A percentile compares a stretch with the other conserved stretches of the same genome.
Evolutionary conservation across 2,113 vertebrate genomes (phyloP).

Genomic region (Enhydra lutris): DNA sequence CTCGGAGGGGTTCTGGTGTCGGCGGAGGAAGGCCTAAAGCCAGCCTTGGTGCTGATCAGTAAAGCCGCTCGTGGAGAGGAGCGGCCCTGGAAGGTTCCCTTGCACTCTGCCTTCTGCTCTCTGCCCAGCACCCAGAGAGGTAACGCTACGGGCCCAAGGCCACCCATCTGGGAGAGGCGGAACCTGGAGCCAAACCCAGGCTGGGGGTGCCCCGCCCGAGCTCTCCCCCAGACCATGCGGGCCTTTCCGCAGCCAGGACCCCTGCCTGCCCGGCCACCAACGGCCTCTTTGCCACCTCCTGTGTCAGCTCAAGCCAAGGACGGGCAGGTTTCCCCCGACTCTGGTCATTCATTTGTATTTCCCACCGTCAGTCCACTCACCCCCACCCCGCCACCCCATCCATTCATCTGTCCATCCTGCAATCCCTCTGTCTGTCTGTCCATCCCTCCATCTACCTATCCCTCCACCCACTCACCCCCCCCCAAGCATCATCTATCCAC

Average conservation of each 20-base stretch:
- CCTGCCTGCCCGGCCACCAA: background rate
- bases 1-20: accelerated
- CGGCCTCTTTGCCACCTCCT: background rate
- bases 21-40: background rate
- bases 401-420: too few species aligned
- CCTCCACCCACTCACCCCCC: background rate
- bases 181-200: background rate
- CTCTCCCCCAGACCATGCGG: accelerated
- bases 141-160: too few species aligned
- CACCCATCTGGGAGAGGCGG: background rate
- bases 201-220: background rate
- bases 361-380: background rate
- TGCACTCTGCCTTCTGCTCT: background rate
- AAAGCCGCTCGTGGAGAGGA: too few species aligned
- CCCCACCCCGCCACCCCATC: background rate
- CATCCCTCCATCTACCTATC: too few species aligned
- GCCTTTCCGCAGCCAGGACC: background rate
- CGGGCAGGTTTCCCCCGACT: background rate
- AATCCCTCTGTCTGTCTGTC: background rate
- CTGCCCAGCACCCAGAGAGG: background rate
- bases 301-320: background rate
- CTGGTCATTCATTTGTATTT: background rate
- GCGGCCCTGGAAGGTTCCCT: background rate
- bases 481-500: too few species aligned
- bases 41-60: too few species aligned